Evolutionary conservation across 2,797 vertebrate species (phyloP), one percentile per base, ranked within the genome.

Genomic region (Falco biarmicus): DNA sequence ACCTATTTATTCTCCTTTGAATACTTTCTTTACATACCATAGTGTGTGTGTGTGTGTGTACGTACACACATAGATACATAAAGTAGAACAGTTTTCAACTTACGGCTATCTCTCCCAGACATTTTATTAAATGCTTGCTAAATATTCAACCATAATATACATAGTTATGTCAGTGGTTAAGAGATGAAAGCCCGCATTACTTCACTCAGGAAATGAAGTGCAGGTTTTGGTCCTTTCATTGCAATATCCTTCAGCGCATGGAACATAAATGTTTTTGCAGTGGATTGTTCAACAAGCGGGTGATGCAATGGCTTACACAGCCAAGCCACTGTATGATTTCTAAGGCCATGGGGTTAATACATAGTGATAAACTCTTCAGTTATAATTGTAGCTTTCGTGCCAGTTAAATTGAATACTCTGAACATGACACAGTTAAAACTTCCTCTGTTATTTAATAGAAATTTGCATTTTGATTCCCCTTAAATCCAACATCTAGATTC

Each of bases 341-440:
- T 80, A 79, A 94, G 85, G 91, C 91, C 96, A 93, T 57, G 64
- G 95, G 84, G 93, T 95, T 96, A 96, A 97, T 95, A 93, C 87
- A 92, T 65, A 96, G 92, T 89, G 95, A 97, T 96, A 97, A 95
- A 93, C 80, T 74, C 84, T 92, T 89, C 93, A 91, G 80, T 95
- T 97, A 86, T 96, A 97, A 97, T 96, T 95, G 95, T 11, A 93
- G 90, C 81, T 96, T 95, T 96, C 29, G 0, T 60, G 74, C 45
- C 87, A 94, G 87, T 92, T 96, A 94, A 94, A 95, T 70, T 89
- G 68, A 96, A 87, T 68, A n/a, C 71, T 90, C 56, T 79, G 65
- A 96, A 93, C 82, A 95, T 74, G 59, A 84, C 63, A 51, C 76
- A 87, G 66, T 91, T 96, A 75, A 94, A 97, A 81, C 37, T 34